A percentile compares a stretch with the other conserved stretches of the same genome.
Evolutionary conservation across 2,113 vertebrate genomes (phyloP).

Genomic region (Microcebus ravelobensis): DNA sequence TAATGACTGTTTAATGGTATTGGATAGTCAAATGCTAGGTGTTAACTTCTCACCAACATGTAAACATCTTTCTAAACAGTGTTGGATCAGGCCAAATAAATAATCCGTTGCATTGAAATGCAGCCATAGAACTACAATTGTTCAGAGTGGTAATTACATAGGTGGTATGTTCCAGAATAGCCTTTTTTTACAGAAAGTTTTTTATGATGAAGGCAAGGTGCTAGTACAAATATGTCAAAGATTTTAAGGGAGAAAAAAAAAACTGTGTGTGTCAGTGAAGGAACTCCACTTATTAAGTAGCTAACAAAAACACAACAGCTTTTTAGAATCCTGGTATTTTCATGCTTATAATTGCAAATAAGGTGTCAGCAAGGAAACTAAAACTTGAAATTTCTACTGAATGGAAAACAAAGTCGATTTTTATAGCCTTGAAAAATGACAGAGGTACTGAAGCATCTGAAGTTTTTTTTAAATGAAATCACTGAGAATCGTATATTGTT

Average conservation of each 20-base stretch:
- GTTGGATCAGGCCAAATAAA: neutral
- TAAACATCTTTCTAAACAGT: neutral
- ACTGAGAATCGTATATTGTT: constrained; percentile 37
- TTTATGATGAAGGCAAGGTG: constrained; percentile 42
- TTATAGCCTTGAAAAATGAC: constrained; percentile 57
- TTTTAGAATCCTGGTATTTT: constrained; percentile 57
- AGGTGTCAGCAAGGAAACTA: constrained; percentile 47
- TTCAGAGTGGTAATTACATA: constrained; percentile 15
- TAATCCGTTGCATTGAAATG: constrained; percentile 6
- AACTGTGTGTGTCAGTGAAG: neutral
- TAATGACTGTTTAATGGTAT: neutral
- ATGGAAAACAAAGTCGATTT: constrained; percentile 54
- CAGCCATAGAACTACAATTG: neutral
- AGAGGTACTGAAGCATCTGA: constrained; percentile 10
- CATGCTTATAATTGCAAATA: constrained; percentile 64
- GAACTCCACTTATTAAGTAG: constrained; percentile 56
- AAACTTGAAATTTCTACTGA: constrained; percentile 64
- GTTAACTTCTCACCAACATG: constrained; percentile 21
- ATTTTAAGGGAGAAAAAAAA: constrained; percentile 24
- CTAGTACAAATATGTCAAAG: constrained; percentile 52
- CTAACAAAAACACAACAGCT: constrained; percentile 63
- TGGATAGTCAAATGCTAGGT: neutral
- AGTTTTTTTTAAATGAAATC: constrained; percentile 34
- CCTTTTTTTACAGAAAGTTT: neutral
- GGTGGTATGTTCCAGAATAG: neutral